Base-by-base conservation (phyloP, 1,140 invertebrate genomes). In the Aricia agestis region DNA sequence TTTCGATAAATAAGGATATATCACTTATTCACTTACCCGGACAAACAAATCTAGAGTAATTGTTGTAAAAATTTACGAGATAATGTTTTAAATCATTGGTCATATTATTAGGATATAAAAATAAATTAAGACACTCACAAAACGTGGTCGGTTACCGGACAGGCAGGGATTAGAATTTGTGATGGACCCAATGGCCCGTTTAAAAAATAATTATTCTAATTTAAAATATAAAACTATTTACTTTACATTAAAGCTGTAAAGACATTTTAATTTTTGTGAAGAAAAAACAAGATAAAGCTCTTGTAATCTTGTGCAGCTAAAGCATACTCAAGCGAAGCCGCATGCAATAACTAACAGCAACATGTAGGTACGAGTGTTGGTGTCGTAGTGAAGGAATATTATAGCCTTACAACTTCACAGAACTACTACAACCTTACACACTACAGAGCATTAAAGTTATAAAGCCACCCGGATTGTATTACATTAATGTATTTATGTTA, bases 401-500 rank as follows among this genome's bases (percentile, higher is more conserved):
- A 52, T 52, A 13, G 45, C 45, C 45, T 52, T 52, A 52, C 45
- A 52, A 52, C 45, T 52, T 52, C 45, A 52, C 45, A 52, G 45
- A 52, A 52, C 7, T 15, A 15, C 45, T 52, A 13, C 13, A 52
- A 52, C 4, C 45, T 15, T 52, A 52, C 45, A 52, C 9, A 52
- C 13, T 52, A 52, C 45, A 52, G 10, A 52, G 11, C 11, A 9
- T 52, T 52, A 52, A 13, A 52, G 59, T 18, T 25, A 25, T 52
- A 52, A 13, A 52, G 59, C 59, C 18, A 25, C 10, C 17, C 59
- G 10, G 59, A 63, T 63, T 25, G 59, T 63, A 63, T 63, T 63
- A 63, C 59, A 19, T 63, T 63, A 19, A 63, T 63, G 59, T 19
- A 63, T 25, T 63, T 63, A 63, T 63, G 59, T 63, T 63, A 63